Evolutionary conservation across 2,888 invertebrate genomes (phyloP).

Genomic region (Macropis europaea): DNA sequence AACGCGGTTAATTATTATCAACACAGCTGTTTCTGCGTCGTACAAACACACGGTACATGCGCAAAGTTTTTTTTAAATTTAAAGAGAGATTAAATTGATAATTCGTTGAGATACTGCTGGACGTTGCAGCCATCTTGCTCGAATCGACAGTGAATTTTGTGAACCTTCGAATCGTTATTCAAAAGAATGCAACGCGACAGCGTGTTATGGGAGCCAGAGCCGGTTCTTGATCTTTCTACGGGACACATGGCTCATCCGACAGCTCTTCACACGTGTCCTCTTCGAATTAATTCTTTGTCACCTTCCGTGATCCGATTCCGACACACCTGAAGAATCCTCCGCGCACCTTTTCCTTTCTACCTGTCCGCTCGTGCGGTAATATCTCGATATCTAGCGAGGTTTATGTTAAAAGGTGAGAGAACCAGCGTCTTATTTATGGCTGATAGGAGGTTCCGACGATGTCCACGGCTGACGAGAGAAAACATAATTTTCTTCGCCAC

Average conservation of each 20-base stretch:
- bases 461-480: no score
- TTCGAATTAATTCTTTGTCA: conserved; percentile 56
- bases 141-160: not conserved
- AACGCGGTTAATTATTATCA: conserved; percentile 23
- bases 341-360: conserved; percentile 57
- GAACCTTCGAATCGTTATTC: not conserved
- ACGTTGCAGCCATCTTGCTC: not conserved
- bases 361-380: conserved; percentile 61
- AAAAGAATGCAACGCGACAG: not conserved
- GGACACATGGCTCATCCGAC: conserved; percentile 20
- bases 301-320: conserved; percentile 43
- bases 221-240: conserved; percentile 53
- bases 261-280: conserved; percentile 45
- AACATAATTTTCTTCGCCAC: no score
- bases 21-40: conserved; percentile 21
- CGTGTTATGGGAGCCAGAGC: conserved; percentile 36
- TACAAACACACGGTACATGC: fast-evolving
- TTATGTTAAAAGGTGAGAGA: conserved; percentile 23
- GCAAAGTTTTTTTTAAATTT: not conserved
- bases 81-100: not conserved
- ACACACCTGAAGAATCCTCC: conserved; percentile 60
- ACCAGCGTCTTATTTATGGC: conserved; percentile 11
- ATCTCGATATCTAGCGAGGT: conserved; percentile 56
- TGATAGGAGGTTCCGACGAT: not conserved
- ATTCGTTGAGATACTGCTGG: not conserved